Evolutionary conservation across 2,888 invertebrate genomes (phyloP).

Genomic region (Phaedon cochleariae): DNA sequence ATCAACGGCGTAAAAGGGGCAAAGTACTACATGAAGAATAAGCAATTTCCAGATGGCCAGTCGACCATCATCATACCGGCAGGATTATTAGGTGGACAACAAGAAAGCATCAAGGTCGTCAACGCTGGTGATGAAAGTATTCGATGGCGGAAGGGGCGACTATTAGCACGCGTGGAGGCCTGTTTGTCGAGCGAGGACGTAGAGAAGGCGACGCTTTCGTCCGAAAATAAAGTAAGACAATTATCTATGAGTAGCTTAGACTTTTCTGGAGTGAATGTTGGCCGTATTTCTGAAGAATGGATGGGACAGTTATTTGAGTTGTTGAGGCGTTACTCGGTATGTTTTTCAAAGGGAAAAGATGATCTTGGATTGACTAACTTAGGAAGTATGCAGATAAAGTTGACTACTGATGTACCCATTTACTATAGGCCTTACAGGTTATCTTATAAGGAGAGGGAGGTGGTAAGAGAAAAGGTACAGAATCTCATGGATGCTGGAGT

Average conservation of each 20-base stretch:
- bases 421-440: too few relatives aligned
- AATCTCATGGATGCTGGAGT: too few relatives aligned
- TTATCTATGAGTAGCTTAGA: not conserved
- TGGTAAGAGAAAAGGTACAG: too few relatives aligned
- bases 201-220: not conserved
- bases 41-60: not conserved
- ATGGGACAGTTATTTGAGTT: too few relatives aligned
- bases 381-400: too few relatives aligned
- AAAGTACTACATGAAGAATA: not conserved
- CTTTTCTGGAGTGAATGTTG: not conserved
- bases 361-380: too few relatives aligned
- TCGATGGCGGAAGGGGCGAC: not conserved
- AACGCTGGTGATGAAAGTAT: not conserved
- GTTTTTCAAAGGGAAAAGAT: too few relatives aligned
- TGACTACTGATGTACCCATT: too few relatives aligned
- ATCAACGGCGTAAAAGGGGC: not conserved
- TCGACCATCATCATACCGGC: too few relatives aligned
- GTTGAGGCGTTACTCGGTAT: too few relatives aligned
- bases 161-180: not conserved
- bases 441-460: too few relatives aligned
- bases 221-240: not conserved
- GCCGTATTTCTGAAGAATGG: too few relatives aligned
- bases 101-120: not conserved
- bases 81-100: not conserved
- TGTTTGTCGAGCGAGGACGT: not conserved